Evolutionary conservation across 2,113 vertebrate genomes (phyloP).

Genomic region (Gadus chalcogrammus): DNA sequence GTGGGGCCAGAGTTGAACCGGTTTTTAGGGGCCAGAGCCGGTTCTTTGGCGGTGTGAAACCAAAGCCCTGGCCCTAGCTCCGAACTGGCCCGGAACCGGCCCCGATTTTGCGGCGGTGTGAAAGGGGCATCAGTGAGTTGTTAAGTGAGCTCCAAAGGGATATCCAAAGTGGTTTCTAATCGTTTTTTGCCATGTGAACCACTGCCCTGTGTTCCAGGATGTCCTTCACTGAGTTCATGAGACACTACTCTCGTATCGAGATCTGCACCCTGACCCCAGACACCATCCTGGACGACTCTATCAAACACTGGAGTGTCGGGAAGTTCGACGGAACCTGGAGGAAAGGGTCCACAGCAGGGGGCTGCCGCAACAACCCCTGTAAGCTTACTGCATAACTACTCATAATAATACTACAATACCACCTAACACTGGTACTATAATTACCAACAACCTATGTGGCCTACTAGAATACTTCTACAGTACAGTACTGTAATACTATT

Average conservation of each 20-base stretch:
- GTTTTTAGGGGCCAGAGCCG: too few relatives aligned
- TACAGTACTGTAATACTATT: not conserved
- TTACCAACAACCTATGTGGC: not conserved
- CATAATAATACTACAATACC: too few relatives aligned
- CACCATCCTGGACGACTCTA: conserved; percentile 71
- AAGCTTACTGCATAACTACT: conserved; percentile 17
- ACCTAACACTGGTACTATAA: not conserved
- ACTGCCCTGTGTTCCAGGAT: conserved; percentile 71
- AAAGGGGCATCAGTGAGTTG: too few relatives aligned
- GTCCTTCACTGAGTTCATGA: conserved; percentile 83
- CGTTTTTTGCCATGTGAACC: too few relatives aligned
- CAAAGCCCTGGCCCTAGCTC: too few relatives aligned
- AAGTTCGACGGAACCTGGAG: conserved; percentile 86
- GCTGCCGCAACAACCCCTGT: conserved; percentile 83
- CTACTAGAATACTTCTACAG: not conserved
- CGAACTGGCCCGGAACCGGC: too few relatives aligned
- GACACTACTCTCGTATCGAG: conserved; percentile 85
- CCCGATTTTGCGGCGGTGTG: too few relatives aligned
- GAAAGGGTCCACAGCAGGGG: conserved; percentile 84
- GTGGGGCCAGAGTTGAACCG: too few relatives aligned
- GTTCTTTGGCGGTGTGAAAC: too few relatives aligned
- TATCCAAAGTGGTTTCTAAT: too few relatives aligned
- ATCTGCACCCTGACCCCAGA: conserved; percentile 93
- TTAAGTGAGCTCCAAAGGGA: too few relatives aligned
- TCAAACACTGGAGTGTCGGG: conserved; percentile 83